Percentiles rank a stretch among this genome's conserved stretches.
phyloP scores from a whole-genome alignment of 2,797 vertebrate species.

The Macrochelys suwanniensis region DNA sequence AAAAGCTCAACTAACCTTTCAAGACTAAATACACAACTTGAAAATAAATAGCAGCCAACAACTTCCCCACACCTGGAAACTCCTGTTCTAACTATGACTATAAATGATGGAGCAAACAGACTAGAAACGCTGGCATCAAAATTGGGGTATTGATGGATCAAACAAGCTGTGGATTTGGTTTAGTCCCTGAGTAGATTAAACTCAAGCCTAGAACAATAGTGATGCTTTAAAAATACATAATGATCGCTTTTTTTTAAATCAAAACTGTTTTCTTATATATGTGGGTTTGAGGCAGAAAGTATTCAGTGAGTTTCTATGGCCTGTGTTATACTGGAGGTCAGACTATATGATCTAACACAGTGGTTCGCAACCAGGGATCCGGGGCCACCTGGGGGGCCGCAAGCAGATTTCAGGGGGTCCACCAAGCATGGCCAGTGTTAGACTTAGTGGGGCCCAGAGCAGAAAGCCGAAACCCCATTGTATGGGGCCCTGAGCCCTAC shows the following conservation, averaged over 20 bases:
- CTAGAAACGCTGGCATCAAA: slow-evolving; percentile 43
- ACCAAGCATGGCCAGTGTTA: too few species aligned
- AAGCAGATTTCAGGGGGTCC: too few species aligned
- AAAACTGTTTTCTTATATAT: slow-evolving; percentile 63
- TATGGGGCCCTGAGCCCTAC: too few species aligned
- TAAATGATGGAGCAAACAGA: slow-evolving; percentile 21
- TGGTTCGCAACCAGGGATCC: too few species aligned
- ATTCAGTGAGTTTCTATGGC: slow-evolving; percentile 68
- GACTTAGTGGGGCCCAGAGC: too few species aligned
- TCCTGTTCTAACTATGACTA: slow-evolving; percentile 31
- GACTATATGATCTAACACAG: slow-evolving; percentile 59
- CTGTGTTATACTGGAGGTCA: slow-evolving; percentile 63
- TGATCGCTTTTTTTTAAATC: slow-evolving; percentile 68
- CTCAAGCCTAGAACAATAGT: slow-evolving; percentile 19
- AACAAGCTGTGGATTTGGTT: slow-evolving; percentile 19
- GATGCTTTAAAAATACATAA: fast-evolving
- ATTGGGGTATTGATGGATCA: slow-evolving; percentile 4
- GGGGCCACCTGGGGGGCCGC: too few species aligned
- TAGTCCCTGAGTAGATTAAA: slow-evolving; percentile 31
- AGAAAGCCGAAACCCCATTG: too few species aligned
- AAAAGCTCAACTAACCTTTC: background rate
- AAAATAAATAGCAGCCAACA: background rate
- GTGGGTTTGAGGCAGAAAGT: slow-evolving; percentile 61
- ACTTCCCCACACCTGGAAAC: background rate
- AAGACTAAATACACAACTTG: background rate